Evolutionary conservation across 2,113 vertebrate genomes (phyloP).

Genomic region (Athene noctua): DNA sequence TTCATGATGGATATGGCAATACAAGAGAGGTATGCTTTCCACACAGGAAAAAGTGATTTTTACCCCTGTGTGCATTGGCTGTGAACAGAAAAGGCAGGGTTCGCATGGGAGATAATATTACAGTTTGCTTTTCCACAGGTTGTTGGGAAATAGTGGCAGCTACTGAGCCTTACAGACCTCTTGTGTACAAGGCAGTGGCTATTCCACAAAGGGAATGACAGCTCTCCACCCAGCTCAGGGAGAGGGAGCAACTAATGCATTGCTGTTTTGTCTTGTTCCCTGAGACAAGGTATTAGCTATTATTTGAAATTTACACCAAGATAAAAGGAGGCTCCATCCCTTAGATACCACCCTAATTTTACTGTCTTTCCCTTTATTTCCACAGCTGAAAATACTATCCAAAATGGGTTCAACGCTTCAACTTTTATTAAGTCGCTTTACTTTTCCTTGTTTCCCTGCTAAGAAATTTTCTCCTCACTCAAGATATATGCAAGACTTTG

Average conservation of each 20-base stretch:
- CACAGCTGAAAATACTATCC: background rate
- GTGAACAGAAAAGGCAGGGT: background rate
- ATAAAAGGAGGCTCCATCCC: background rate
- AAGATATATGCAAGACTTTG: background rate
- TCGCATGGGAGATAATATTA: background rate
- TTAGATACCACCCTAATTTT: background rate
- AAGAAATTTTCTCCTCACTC: background rate
- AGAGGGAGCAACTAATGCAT: background rate
- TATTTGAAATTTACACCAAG: background rate
- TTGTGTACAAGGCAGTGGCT: background rate
- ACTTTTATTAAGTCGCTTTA: background rate
- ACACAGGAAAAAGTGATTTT: background rate
- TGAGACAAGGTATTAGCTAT: rapidly evolving
- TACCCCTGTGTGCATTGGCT: rapidly evolving
- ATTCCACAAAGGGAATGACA: background rate
- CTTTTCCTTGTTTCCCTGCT: background rate
- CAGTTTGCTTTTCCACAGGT: background rate
- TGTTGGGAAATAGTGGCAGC: background rate
- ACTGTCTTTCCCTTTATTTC: background rate
- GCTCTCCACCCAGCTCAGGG: background rate
- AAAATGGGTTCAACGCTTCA: background rate
- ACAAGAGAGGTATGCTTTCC: background rate
- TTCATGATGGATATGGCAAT: rapidly evolving
- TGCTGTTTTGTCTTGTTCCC: background rate
- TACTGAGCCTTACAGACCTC: background rate